Base-by-base conservation (phyloP, 2,797 vertebrate species). In the Scyliorhinus canicula region DNA sequence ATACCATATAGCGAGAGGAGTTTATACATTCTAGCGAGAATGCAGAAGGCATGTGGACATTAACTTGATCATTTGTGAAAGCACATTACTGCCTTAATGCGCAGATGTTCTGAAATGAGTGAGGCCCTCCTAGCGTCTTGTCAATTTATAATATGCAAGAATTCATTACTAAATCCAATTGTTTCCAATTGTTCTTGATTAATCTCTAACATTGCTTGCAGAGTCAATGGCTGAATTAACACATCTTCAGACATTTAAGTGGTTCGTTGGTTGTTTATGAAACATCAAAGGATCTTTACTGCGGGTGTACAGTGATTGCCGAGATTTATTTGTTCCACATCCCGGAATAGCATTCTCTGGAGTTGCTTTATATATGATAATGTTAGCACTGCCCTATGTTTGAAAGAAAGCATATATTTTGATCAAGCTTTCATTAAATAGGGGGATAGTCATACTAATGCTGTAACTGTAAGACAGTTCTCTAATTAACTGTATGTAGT, bases 361-460 rank as follows among this genome's bases (percentile, higher is more conserved):
- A 63, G 65, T 44, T 65, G 5, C 60, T 44, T 91, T 8, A 91
- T 26, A 65, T 90, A 55, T 55, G 84, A 57, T 88, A 57, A n/a
- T 31, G 35, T n/a, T 88, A 31, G 31, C 85, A 31, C 52, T n/a
- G 24, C n/a, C 24, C n/a, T 65, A 65, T 65, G 21, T 65, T 65
- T 60, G 60, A 63, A 65, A 24, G 44, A 82, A 26, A 44, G n/a
- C 60, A 65, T 44, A 16, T 21, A 26, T 40, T 65, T 91, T 60
- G 88, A 65, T 91, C 57, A 65, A 91, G 63, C 21, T 63, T 65
- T 91, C 57, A 91, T 91, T 91, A 65, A 91, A 24, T 91, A 91
- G 57, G n/a, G n/a, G n/a, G n/a, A 47, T 47, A 24, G 44, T 8
- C 21, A 82, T 47, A 9, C 88, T 40, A 24, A 60, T 12, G 57